These are phyloP conservation scores for Enteromius thamalakanensis DNA, from an alignment of 2,797 vertebrate genomes.

Conservation along the genomic window DNA sequence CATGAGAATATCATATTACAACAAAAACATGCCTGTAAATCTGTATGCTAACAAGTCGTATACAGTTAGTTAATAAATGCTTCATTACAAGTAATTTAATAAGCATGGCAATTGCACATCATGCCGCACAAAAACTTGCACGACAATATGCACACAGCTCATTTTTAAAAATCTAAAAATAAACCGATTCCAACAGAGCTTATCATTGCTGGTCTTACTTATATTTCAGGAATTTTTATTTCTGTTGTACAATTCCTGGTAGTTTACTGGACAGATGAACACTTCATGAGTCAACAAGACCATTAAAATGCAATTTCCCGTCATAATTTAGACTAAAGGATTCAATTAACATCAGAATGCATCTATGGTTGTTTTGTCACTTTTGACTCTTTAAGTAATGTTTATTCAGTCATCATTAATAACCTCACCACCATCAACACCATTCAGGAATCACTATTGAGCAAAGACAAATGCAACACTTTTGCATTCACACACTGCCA, in stretches of 20 bases:
- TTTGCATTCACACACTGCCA: conserved; percentile 44
- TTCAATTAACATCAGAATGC: conserved; percentile 22
- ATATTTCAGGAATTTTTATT: neutral
- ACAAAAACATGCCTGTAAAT: neutral
- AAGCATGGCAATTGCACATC: neutral
- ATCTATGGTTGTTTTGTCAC: conserved; percentile 12
- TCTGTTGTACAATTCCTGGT: neutral
- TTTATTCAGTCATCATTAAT: conserved; percentile 14
- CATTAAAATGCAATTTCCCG: neutral
- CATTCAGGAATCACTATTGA: conserved; percentile 24
- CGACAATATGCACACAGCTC: neutral
- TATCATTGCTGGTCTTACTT: neutral
- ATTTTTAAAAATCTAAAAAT: neutral
- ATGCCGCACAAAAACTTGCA: neutral
- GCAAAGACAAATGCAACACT: conserved; percentile 42
- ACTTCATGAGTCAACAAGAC: neutral
- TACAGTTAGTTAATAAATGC: neutral
- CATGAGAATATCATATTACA: neutral
- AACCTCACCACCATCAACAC: neutral
- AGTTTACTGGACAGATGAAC: conserved; percentile 7
- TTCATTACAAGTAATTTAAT: neutral
- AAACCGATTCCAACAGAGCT: neutral
- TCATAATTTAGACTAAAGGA: neutral
- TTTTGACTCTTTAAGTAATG: conserved; percentile 22
- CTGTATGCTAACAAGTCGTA: neutral